A percentile compares a stretch with the other conserved stretches of the same genome.
These are phyloP conservation scores for Oreochromis mossambicus DNA, from an alignment of 2,797 vertebrate species.

Conservation along the genomic window DNA sequence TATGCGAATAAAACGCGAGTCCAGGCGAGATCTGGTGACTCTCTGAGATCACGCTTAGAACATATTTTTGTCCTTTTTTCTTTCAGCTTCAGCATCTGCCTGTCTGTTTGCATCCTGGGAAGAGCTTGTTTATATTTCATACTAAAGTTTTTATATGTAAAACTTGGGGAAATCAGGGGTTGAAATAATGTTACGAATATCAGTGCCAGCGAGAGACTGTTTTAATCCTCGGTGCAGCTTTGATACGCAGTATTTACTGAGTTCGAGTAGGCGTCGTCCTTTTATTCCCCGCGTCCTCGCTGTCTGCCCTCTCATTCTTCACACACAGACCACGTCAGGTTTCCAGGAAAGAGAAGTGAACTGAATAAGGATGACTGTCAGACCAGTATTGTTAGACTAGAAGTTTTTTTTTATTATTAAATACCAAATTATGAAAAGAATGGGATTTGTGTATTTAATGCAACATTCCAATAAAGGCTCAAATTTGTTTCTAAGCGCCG, in stretches of 20 bases:
- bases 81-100: constrained; percentile 61
- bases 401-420: constrained; percentile 76
- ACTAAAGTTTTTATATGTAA: constrained; percentile 85
- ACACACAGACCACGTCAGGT: constrained; percentile 65
- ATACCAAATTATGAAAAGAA: constrained; percentile 82
- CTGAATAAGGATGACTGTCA: constrained; percentile 78
- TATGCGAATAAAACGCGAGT: constrained; percentile 76
- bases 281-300: constrained; percentile 38
- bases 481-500: constrained; percentile 84
- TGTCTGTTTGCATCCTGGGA: constrained; percentile 69
- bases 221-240: constrained; percentile 41
- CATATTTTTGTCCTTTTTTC: constrained; percentile 27
- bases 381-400: constrained; percentile 88
- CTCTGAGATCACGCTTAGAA: constrained; percentile 27
- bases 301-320: constrained; percentile 36
- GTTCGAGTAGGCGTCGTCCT: background rate
- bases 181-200: constrained; percentile 26
- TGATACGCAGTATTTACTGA: constrained; percentile 40
- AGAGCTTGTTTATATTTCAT: constrained; percentile 94
- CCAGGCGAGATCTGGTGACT: constrained; percentile 11
- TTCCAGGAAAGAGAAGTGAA: constrained; percentile 68
- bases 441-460: constrained; percentile 89
- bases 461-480: constrained; percentile 95
- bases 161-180: constrained; percentile 75
- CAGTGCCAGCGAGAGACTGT: constrained; percentile 67